phyloP scores from a whole-genome alignment of 2,888 invertebrate genomes.

The Latrodectus hesperus region DNA sequence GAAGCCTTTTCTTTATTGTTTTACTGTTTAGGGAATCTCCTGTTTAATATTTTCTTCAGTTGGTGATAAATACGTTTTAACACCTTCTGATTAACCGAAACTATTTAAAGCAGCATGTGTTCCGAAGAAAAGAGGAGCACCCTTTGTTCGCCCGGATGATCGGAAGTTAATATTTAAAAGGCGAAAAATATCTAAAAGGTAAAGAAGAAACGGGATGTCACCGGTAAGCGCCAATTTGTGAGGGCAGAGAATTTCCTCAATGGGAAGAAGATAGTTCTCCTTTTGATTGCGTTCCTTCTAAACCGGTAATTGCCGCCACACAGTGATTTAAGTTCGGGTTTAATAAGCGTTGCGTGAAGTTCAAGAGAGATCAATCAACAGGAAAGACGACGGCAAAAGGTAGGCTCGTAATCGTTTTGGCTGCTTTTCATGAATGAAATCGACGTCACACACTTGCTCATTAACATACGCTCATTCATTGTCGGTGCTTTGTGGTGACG shows the following conservation, averaged over 20 bases:
- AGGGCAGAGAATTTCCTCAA: not conserved
- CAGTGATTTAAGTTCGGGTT: conserved; percentile 51
- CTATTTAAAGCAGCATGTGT: not conserved
- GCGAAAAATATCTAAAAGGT: conserved; percentile 32
- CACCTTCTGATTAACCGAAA: not conserved
- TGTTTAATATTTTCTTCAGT: not conserved
- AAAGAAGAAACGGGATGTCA: conserved; percentile 31
- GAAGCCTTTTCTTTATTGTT: too few relatives aligned
- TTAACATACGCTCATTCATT: conserved; percentile 39
- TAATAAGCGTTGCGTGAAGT: conserved; percentile 39
- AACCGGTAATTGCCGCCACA: conserved; percentile 37
- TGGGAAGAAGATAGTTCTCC: not conserved
- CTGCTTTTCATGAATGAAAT: conserved; percentile 55
- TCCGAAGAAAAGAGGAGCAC: conserved; percentile 15
- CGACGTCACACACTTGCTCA: conserved; percentile 51
- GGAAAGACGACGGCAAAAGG: conserved; percentile 39
- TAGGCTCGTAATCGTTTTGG: conserved; percentile 21
- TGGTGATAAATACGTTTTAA: not conserved
- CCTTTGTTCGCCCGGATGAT: conserved; percentile 19
- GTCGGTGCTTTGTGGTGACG: conserved; percentile 14
- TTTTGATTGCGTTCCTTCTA: conserved; percentile 8
- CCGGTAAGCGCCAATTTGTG: not conserved
- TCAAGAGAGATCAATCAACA: conserved; percentile 54
- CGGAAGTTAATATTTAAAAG: conserved; percentile 61
- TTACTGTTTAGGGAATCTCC: too few relatives aligned